These are phyloP conservation scores for Octodon degus DNA, from an alignment of 2,113 vertebrate genomes.

Conservation along the genomic window DNA sequence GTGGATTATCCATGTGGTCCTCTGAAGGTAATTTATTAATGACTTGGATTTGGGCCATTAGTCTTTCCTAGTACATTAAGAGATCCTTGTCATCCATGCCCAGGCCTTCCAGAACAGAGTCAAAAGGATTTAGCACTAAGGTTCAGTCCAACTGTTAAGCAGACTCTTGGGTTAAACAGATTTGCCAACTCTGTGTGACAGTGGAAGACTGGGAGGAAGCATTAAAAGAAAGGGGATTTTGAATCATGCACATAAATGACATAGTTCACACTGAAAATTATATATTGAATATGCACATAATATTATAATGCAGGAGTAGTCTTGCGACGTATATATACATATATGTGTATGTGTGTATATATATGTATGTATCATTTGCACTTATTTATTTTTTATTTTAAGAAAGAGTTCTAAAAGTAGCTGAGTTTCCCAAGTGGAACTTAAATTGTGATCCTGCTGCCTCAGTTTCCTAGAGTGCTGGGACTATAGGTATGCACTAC, in stretches of 20 bases:
- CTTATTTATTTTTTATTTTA: background rate
- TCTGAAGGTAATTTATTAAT: background rate
- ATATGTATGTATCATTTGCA: background rate
- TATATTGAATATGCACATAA: background rate
- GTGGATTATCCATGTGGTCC: background rate
- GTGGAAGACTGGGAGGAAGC: background rate
- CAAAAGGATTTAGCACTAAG: background rate
- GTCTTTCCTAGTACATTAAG: background rate
- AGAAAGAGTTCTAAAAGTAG: background rate
- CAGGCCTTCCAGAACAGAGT: background rate
- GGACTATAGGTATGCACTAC: too few species aligned
- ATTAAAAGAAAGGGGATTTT: background rate
- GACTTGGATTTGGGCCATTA: background rate
- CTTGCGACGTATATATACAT: background rate
- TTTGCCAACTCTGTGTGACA: background rate
- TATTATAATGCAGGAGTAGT: background rate
- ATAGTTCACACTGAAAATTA: background rate
- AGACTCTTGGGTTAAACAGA: background rate
- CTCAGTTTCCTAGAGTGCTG: background rate
- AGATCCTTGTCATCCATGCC: background rate
- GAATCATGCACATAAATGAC: background rate
- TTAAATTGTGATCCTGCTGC: background rate
- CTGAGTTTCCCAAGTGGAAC: background rate
- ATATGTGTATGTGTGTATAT: background rate
- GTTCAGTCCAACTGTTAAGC: background rate